phyloP scores from a whole-genome alignment of 1,140 invertebrate genomes.

The Drosophila nebulosa region DNA sequence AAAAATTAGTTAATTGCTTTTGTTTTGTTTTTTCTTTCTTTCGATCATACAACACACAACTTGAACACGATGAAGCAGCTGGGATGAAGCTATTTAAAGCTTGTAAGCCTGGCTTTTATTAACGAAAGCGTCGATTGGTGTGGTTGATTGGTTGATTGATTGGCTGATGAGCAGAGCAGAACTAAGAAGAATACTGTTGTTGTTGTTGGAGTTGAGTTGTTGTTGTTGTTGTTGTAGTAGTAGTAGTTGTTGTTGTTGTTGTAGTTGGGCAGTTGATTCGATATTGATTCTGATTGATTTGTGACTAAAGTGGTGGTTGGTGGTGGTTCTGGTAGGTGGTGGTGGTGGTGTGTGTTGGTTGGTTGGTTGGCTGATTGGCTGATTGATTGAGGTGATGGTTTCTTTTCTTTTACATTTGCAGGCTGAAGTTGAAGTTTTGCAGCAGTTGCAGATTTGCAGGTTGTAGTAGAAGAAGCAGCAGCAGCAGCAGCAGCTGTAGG shows the following conservation, averaged over 20 bases:
- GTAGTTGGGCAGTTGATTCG: conserved; percentile 44
- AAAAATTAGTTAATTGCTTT: conserved; percentile 20
- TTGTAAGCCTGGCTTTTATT: conserved; percentile 3
- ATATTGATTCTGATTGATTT: conserved; percentile 21
- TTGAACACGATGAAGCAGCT: conserved; percentile 24
- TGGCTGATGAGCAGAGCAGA: conserved; percentile 31
- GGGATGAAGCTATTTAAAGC: conserved; percentile 10
- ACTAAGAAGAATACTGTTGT: conserved; percentile 35
- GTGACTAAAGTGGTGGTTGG: conserved; percentile 48
- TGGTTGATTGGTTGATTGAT: conserved; percentile 19
- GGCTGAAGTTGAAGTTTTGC: conserved; percentile 44
- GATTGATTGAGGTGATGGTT: conserved; percentile 7
- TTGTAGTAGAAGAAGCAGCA: conserved; percentile 14
- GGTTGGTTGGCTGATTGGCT: conserved; percentile 35
- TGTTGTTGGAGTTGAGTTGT: conserved; percentile 13
- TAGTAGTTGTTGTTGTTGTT: conserved; percentile 39
- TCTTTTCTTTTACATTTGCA: conserved; percentile 15
- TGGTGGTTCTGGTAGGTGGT: conserved; percentile 30
- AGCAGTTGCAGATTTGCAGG: conserved; percentile 37
- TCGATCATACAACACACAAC: conserved; percentile 48
- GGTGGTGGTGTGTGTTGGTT: conserved; percentile 25
- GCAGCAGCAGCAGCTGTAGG: too few species aligned
- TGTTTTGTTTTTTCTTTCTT: conserved; percentile 41
- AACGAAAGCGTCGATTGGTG: conserved; percentile 42
- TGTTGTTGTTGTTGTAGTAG: conserved; percentile 19